Percentiles rank a stretch among this genome's conserved stretches.
Evolutionary conservation across 2,888 invertebrate genomes (phyloP).

Genomic region (Acrobasis repandana): DNA sequence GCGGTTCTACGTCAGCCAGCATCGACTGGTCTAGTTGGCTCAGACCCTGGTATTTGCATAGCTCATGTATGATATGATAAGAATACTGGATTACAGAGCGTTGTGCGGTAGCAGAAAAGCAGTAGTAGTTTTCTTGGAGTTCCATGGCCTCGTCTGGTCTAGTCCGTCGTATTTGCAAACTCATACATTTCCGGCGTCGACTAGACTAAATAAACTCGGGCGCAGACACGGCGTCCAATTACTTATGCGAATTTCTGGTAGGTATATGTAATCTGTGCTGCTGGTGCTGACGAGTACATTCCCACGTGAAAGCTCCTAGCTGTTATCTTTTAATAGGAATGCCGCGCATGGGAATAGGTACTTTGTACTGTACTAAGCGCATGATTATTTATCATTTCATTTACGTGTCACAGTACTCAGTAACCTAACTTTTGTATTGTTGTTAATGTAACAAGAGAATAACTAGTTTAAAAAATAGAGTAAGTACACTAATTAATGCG

Average conservation of each 20-base stretch:
- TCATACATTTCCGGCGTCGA: conserved; percentile 40
- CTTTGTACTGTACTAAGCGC: too few species aligned
- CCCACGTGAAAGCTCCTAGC: conserved; percentile 45
- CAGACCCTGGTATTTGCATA: conserved; percentile 16
- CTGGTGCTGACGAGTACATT: conserved; percentile 36
- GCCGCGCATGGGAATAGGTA: conserved; percentile 15
- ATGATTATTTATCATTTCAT: too few species aligned
- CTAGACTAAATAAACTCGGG: conserved; percentile 46
- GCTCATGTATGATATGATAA: too few species aligned
- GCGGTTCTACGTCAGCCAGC: background rate
- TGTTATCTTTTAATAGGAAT: conserved; percentile 21
- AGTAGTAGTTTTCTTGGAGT: too few species aligned
- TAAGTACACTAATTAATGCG: too few species aligned
- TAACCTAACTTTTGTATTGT: too few species aligned
- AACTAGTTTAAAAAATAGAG: too few species aligned
- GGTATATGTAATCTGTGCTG: too few species aligned
- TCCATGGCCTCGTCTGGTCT: background rate
- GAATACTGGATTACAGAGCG: too few species aligned
- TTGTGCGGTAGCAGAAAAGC: too few species aligned
- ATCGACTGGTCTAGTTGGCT: background rate
- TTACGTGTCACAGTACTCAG: too few species aligned
- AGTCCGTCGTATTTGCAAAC: conserved; percentile 37
- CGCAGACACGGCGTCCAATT: conserved; percentile 42
- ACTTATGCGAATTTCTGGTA: conserved; percentile 36
- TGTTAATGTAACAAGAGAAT: too few species aligned